Evolutionary conservation across 2,888 invertebrate genomes (phyloP), one percentile per base, ranked within the genome.

Genomic region (Harpagoxenus sublaevis): DNA sequence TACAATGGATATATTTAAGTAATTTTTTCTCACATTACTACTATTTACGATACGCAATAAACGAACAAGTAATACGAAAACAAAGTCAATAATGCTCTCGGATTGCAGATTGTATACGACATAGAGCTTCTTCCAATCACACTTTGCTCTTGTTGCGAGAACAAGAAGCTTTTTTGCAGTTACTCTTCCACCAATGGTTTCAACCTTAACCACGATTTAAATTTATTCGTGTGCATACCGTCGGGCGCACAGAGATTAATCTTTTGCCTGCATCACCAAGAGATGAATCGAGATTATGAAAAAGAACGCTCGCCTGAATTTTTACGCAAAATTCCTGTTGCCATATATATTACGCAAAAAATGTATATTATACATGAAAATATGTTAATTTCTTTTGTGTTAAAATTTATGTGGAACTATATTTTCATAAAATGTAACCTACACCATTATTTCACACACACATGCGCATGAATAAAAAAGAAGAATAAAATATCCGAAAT

Each of bases 271-370:
- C 68, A 45, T 68, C 55, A 31, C n/a, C 45, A 35, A 78, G 55
- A 78, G 68, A 57, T 57, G 31, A 39, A 78, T 78, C 42, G 55
- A 78, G 57, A 78, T 68, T 78, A 57, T 66, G 42, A 78, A 55
- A 55, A 55, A 65, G 39, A 39, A 53, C 12, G 51, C 42, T 66
- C 1, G 28, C n/a, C 9, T 78, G 55, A 68, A 45, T 28, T 68
- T 66, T 68, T 55, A 55, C 39, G 39, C 18, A 48, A 78, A 68
- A 66, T 68, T 68, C 28, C 9, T 45, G 57, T 53, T 28, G 55
- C 18, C 1, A 63, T 10, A 48, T 63, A 63, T 35, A n/a, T 66
- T 66, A 55, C 10, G 9, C 68, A 31, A 78, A 45, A 57, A 78
- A 68, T 78, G 8, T 55, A 68, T 12, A 42, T 66, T 18, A n/a